Percentiles rank a stretch among this genome's conserved stretches.
Evolutionary conservation across 2,888 invertebrate species (phyloP).

Genomic region (Acanthopleura granulata): DNA sequence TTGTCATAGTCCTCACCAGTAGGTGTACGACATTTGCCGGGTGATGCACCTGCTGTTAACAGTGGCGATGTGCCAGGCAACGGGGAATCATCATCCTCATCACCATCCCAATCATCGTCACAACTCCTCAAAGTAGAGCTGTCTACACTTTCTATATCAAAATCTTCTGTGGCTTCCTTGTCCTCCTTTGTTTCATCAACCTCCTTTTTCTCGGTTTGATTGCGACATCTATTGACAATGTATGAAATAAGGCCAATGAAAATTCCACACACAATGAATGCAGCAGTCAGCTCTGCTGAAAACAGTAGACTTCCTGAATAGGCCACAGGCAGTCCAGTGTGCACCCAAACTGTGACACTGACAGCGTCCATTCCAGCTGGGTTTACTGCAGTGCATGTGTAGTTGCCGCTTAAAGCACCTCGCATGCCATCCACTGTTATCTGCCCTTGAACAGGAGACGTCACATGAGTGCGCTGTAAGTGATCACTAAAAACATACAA

Average conservation of each 20-base stretch:
- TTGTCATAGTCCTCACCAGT: conserved; percentile 30
- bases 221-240: conserved; percentile 26
- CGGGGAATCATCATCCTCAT: conserved; percentile 30
- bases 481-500: conserved; percentile 24
- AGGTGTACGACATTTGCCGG: conserved; percentile 45
- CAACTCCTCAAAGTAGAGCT: conserved; percentile 21
- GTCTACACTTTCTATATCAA: conserved; percentile 28
- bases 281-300: conserved; percentile 39
- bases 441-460: conserved; percentile 34
- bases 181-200: conserved; percentile 25
- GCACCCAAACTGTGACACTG: conserved; percentile 37
- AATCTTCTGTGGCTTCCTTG: conserved; percentile 27
- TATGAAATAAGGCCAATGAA: conserved; percentile 45
- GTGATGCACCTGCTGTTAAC: conserved; percentile 34
- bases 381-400: conserved; percentile 52
- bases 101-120: conserved; percentile 28
- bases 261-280: conserved; percentile 43
- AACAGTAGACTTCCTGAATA: conserved; percentile 44
- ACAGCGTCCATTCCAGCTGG: conserved; percentile 42
- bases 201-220: conserved; percentile 20
- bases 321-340: conserved; percentile 29
- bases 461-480: conserved; percentile 33
- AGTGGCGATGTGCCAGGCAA: conserved; percentile 27
- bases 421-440: conserved; percentile 47
- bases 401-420: conserved; percentile 52